Evolutionary conservation across 2,113 vertebrate species (phyloP), one percentile per base, ranked within the genome.

Genomic region (Myotis lucifugus): DNA sequence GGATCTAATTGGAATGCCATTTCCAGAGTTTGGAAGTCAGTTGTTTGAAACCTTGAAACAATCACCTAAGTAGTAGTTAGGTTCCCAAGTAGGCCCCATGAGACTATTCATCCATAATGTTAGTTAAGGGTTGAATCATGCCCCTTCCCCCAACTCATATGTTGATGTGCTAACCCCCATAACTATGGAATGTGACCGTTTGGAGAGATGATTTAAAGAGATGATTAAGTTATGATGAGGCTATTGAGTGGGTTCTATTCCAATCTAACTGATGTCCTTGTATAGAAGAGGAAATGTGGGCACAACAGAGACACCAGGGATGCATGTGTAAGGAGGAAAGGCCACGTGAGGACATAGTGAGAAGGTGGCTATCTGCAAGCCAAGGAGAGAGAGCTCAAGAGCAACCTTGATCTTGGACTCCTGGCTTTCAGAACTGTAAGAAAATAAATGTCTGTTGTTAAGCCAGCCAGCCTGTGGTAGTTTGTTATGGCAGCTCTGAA

Each of bases 31-130:
- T 52, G 66, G 18, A 88, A 92, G 46, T 32, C 66, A 46, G n/a
- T 42, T 95, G 50, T 84, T 48, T 42, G 27, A 94, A 94, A 86
- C 21, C 29, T 59, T 86, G 84, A 74, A 93, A 89, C 3, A 70
- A 90, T 94, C 3, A 54, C 70, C 84, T 61, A 83, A 69, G 19
- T 13, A 74, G 72, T 11, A 93, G 25, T 77, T 34, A 81, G 40
- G 29, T 48, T 66, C 29, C 46, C 21, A 77, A 94, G 48, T 13
- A 78, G 29, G 37, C 32, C 56, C 61, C 40, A 32, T 8, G 48
- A 70, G 14, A 37, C 73, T 59, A 27, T 54, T 82, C 59, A 73
- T 27, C 18, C 29, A 13, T 37, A 37, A 54, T 37, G 14, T 48
- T 73, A 78, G 21, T 84, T 66, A 34, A 0, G 3, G 82, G 69